Evolutionary conservation across 2,113 vertebrate species (phyloP), one percentile per base, ranked within the genome.

Genomic region (Psammodynastes pulverulentus): DNA sequence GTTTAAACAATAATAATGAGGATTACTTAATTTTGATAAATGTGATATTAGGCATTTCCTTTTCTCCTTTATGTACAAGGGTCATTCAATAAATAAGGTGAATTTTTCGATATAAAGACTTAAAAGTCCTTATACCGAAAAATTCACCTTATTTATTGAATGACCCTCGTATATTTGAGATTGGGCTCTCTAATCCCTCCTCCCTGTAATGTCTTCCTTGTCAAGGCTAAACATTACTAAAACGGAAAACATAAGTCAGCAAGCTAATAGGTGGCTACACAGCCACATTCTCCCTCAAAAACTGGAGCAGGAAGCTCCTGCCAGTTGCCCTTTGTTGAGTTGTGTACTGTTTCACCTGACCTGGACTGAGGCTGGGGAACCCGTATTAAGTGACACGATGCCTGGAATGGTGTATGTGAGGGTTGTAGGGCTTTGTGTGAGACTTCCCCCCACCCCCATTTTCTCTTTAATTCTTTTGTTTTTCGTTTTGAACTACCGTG

Each of bases 401-500:
- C 54, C 8, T 84, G 23, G 51, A 53, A 52, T 87, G 24, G 45
- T 29, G 51, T 17, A 19, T 15, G 48, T 49, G 15, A 45, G 26
- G 10, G 6, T 52, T 56, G 53, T 90, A 19, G 51, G 58, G 26
- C n/a, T 89, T n/a, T 53, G 4, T 39, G 5, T 88, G 9, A 52
- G 6, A 9, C 9, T 39, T n/a, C 17, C 26, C 9, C 19, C 39
- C 29, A 8, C n/a, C 87, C 1, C 21, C 72, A 2, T n/a, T 3
- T 89, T 46, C 15, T 46, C 21, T 90, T 4, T 92, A 91, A 67
- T 89, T 0, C 87, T 19, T 91, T 52, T 23, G 12, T 13, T 29
- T 12, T 24, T 19, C 93, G 43, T 51, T 87, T 88, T 19, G 7
- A 85, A 88, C 89, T 29, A 94, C 54, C 52, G 34, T 93, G 87